These are phyloP conservation scores for Hyperoodon ampullatus DNA, from an alignment of 2,113 vertebrate species.

Conservation along the genomic window DNA sequence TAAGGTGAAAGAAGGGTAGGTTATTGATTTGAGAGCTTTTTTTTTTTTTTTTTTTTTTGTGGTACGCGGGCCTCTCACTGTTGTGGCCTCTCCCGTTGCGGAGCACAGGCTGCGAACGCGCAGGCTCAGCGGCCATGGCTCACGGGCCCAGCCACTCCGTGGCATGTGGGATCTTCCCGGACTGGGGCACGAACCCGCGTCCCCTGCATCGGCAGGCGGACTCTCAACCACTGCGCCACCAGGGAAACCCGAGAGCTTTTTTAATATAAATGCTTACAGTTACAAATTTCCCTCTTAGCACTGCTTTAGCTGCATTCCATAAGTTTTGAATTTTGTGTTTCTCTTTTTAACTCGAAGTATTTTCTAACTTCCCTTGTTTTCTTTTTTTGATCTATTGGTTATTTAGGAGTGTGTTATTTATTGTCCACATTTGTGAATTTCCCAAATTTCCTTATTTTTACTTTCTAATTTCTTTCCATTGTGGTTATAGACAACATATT, in stretches of 20 bases:
- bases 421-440: not conserved
- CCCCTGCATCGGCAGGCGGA: too few relatives aligned
- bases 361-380: not conserved
- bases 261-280: not conserved
- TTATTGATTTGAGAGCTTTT: not conserved
- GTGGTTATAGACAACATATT: not conserved
- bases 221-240: too few relatives aligned
- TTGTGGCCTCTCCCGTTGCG: too few relatives aligned
- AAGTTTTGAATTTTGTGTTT: not conserved
- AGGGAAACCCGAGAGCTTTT: too few relatives aligned
- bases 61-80: too few relatives aligned
- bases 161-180: too few relatives aligned
- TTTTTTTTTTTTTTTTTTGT: conserved; percentile 15
- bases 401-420: conserved; percentile 1
- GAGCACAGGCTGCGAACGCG: too few relatives aligned
- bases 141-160: too few relatives aligned
- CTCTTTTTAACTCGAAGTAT: not conserved
- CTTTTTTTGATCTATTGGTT: not conserved
- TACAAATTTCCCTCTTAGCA: not conserved
- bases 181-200: too few relatives aligned
- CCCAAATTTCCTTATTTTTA: conserved; percentile 19
- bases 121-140: too few relatives aligned
- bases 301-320: not conserved
- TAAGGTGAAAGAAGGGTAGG: not conserved
- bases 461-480: conserved; percentile 25